A percentile compares a stretch with the other conserved stretches of the same genome.
Conservation (phyloP, 2,113 vertebrate species). For the Aptenodytes forsteri region DNA sequence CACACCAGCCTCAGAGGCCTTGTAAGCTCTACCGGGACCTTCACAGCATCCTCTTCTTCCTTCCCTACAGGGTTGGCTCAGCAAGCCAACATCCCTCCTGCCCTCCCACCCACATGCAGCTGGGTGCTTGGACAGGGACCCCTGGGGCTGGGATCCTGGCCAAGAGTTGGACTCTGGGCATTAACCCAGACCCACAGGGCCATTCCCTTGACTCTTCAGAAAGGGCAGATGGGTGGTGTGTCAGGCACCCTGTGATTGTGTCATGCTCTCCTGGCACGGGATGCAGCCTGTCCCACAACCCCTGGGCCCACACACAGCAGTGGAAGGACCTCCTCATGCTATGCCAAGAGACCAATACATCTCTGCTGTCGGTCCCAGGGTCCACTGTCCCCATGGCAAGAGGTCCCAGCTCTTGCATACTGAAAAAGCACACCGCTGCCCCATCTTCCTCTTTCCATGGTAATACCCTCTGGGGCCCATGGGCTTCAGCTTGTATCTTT, state of each 20-base stretch:
- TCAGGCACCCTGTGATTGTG: not conserved
- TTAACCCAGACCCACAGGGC: not conserved
- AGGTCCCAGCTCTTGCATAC: not conserved
- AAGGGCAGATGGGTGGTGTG: not conserved
- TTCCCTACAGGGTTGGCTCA: not conserved
- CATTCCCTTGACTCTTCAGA: not conserved
- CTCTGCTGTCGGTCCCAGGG: not conserved
- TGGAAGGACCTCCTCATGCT: not conserved
- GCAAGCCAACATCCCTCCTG: not conserved
- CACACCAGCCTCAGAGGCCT: not conserved
- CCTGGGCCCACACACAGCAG: not conserved
- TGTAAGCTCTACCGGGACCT: not conserved
- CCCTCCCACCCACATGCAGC: rapidly evolving
- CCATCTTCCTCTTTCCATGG: not conserved
- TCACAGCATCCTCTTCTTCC: not conserved
- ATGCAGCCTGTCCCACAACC: not conserved
- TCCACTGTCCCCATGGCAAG: not conserved
- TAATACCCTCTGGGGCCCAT: not conserved
- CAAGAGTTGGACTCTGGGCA: not conserved
- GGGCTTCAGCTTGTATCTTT: not conserved
- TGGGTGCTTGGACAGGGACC: not conserved
- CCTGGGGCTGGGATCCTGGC: not conserved
- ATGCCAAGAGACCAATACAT: not conserved
- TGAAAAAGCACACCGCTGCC: not conserved
- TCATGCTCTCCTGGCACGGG: not conserved